phyloP scores from a whole-genome alignment of 2,113 vertebrate species.

The Channa maculata region DNA sequence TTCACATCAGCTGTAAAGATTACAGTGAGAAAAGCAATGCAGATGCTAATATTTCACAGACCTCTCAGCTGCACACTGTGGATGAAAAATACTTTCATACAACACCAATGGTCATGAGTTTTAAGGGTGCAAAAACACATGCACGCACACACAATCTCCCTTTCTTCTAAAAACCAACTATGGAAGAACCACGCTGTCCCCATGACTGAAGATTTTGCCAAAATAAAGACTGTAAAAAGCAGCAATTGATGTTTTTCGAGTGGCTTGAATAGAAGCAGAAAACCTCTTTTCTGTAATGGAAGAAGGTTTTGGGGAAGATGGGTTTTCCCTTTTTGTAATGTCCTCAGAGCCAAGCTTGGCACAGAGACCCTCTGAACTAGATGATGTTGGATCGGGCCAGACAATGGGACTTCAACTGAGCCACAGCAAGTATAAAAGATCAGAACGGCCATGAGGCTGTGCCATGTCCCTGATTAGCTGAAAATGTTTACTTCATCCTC shows the following conservation, averaged over 20 bases:
- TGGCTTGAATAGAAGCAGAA: conserved; percentile 65
- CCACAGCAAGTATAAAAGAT: conserved; percentile 42
- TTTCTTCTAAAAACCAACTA: conserved; percentile 46
- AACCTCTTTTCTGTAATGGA: conserved; percentile 66
- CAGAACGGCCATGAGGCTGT: conserved; percentile 39
- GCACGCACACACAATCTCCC: conserved; percentile 19
- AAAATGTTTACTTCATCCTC: conserved; percentile 42
- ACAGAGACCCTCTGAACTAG: conserved; percentile 42
- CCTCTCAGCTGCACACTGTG: conserved; percentile 44
- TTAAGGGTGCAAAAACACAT: conserved; percentile 17
- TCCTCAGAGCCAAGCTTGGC: conserved; percentile 64
- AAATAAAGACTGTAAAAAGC: conserved; percentile 49
- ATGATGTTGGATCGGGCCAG: conserved; percentile 35
- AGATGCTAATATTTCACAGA: conserved; percentile 58
- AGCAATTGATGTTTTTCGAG: conserved; percentile 64
- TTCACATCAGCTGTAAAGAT: conserved; percentile 37
- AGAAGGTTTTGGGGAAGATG: conserved; percentile 58
- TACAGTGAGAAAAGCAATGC: conserved; percentile 29
- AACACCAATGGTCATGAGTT: conserved; percentile 4
- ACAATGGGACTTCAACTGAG: conserved; percentile 56
- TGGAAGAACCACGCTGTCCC: conserved; percentile 46
- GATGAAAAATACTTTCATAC: conserved; percentile 39
- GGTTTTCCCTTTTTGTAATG: conserved; percentile 63
- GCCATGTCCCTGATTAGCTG: conserved; percentile 37
- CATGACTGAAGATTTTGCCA: conserved; percentile 54